Conservation (phyloP, 2,797 vertebrate genomes). For the Dipus sagitta region DNA sequence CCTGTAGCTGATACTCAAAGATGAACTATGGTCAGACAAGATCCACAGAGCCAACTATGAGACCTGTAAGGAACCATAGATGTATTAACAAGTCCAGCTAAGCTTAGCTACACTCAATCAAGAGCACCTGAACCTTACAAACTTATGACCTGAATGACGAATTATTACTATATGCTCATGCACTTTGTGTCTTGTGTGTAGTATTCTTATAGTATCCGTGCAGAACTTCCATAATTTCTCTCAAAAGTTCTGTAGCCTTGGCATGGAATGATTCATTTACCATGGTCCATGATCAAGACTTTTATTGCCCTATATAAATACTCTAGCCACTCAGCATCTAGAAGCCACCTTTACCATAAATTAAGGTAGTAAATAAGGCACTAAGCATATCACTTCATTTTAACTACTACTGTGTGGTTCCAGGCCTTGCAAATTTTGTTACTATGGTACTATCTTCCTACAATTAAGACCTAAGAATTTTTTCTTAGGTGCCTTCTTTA, state of each 20-base stretch:
- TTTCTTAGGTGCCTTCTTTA: not conserved
- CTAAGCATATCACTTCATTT: not conserved
- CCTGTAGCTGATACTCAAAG: not conserved
- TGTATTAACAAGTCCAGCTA: not conserved
- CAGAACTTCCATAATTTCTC: not conserved
- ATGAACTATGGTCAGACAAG: not conserved
- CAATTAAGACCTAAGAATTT: not conserved
- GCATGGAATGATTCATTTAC: not conserved
- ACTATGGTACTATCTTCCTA: not conserved
- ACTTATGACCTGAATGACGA: not conserved
- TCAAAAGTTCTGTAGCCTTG: constrained; percentile 10
- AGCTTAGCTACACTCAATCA: not conserved
- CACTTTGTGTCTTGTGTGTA: not conserved
- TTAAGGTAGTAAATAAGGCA: not conserved
- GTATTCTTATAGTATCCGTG: not conserved
- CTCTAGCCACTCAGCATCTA: not conserved
- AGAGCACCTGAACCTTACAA: not conserved
- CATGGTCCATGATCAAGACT: not conserved
- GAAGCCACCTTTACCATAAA: constrained; percentile 5
- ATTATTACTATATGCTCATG: not conserved
- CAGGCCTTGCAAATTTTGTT: not conserved
- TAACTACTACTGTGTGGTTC: not conserved
- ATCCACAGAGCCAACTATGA: not conserved
- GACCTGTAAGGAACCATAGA: not conserved
- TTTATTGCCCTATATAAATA: not conserved